Percentiles rank a stretch among this genome's conserved stretches.
phyloP scores from a whole-genome alignment of 23 tunicate species.

The Halocynthia aurantium region DNA sequence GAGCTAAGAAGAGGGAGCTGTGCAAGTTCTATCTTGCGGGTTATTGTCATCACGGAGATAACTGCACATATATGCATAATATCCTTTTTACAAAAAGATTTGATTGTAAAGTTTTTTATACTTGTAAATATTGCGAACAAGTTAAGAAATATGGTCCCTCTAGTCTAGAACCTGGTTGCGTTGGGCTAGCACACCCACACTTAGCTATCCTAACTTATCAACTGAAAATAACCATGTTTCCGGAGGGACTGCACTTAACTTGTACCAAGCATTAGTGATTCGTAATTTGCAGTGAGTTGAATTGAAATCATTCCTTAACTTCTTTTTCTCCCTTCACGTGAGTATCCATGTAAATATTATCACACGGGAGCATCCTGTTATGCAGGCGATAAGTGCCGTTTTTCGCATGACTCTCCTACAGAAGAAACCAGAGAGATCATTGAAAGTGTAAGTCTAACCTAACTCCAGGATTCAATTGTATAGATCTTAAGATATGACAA shows the following conservation, averaged over 20 bases:
- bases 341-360: slow-evolving; percentile 83
- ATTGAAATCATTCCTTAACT: neutral
- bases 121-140: too few relatives aligned
- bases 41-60: slow-evolving; percentile 52
- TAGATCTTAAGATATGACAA: neutral
- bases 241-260: too few relatives aligned
- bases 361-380: slow-evolving; percentile 67
- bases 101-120: neutral
- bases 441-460: slow-evolving; percentile 27
- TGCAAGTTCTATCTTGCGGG: slow-evolving; percentile 73
- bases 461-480: neutral
- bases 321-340: slow-evolving; percentile 37
- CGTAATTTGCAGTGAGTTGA: too few relatives aligned
- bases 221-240: too few relatives aligned
- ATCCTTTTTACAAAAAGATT: slow-evolving; percentile 51
- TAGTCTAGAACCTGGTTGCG: too few relatives aligned
- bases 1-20: slow-evolving; percentile 41
- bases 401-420: slow-evolving; percentile 70
- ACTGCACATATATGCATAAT: slow-evolving; percentile 89
- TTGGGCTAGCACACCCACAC: too few relatives aligned
- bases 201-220: too few relatives aligned
- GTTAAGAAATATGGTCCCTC: too few relatives aligned
- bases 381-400: slow-evolving; percentile 54
- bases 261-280: too few relatives aligned
- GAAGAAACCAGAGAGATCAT: slow-evolving; percentile 48